phyloP scores from a whole-genome alignment of 30 jellyfish, hydroid and myxozoan species.

The Aurelia aurita region DNA sequence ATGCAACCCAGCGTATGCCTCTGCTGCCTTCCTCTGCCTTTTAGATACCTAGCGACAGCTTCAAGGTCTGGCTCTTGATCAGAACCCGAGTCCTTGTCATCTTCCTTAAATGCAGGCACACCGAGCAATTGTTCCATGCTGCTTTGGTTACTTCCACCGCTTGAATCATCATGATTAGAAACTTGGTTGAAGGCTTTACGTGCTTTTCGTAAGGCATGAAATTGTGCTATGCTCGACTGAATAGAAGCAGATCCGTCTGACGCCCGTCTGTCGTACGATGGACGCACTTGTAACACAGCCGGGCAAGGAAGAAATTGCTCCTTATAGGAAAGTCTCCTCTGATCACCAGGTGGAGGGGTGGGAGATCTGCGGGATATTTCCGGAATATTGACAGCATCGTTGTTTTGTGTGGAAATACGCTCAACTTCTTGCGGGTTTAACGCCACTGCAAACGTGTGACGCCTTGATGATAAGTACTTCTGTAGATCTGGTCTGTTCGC shows the following conservation, averaged over 20 bases:
- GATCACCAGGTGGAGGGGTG: slow-evolving; percentile 87
- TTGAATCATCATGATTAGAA: slow-evolving; percentile 63
- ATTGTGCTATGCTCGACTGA: slow-evolving; percentile 91
- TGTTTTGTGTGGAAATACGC: slow-evolving; percentile 49
- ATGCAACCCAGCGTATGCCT: slow-evolving; percentile 87
- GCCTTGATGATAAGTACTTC: slow-evolving; percentile 75
- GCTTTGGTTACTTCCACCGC: slow-evolving; percentile 74
- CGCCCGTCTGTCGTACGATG: slow-evolving; percentile 93
- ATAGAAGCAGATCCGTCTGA: slow-evolving; percentile 98
- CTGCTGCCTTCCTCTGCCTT: slow-evolving; percentile 88
- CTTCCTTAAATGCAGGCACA: slow-evolving; percentile 76
- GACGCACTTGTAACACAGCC: slow-evolving; percentile 96
- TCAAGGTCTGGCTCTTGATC: slow-evolving; percentile 96
- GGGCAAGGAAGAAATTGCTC: slow-evolving; percentile 97
- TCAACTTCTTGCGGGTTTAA: slow-evolving; percentile 69
- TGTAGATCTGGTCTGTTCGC: slow-evolving; percentile 61
- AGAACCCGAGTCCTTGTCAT: slow-evolving; percentile 87
- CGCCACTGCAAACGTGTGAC: slow-evolving; percentile 94
- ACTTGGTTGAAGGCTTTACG: slow-evolving; percentile 64
- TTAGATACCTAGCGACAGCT: slow-evolving; percentile 84
- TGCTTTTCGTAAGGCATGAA: slow-evolving; percentile 82
- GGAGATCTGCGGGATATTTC: slow-evolving; percentile 91
- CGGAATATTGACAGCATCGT: slow-evolving; percentile 67
- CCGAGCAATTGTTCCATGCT: slow-evolving; percentile 71
- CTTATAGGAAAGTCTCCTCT: slow-evolving; percentile 73